phyloP scores from a whole-genome alignment of 2,113 vertebrate species.

The Cyanistes caeruleus region DNA sequence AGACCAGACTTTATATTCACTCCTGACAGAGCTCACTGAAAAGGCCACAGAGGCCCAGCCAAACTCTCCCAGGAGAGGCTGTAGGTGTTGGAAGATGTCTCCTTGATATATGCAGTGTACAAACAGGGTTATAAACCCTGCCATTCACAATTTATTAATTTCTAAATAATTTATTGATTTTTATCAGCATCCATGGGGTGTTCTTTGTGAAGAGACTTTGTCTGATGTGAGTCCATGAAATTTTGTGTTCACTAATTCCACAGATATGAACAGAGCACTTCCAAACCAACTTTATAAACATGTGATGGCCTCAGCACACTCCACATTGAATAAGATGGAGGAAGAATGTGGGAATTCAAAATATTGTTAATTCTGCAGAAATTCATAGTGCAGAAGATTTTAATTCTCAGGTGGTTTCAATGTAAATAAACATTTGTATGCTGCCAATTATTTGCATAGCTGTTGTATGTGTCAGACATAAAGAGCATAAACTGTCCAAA shows the following conservation, averaged over 20 bases:
- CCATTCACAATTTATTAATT: neutral
- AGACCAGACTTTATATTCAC: neutral
- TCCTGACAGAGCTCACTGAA: neutral
- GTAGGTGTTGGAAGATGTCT: neutral
- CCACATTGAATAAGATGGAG: neutral
- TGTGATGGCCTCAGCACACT: rapidly evolving
- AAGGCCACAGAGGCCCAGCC: neutral
- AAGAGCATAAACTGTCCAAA: neutral
- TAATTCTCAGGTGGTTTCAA: neutral
- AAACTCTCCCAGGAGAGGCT: neutral
- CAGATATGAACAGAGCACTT: neutral
- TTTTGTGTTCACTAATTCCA: neutral
- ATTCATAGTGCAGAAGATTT: neutral
- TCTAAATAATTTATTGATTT: neutral
- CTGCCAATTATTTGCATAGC: neutral
- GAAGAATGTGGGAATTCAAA: neutral
- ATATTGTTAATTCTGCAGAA: neutral
- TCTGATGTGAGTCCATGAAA: neutral
- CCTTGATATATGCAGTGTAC: neutral
- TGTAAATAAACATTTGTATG: neutral
- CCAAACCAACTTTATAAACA: neutral
- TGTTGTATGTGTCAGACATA: rapidly evolving
- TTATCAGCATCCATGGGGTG: neutral
- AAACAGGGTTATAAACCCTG: neutral
- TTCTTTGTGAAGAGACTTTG: neutral